Evolutionary conservation across 2,888 invertebrate species (phyloP), one percentile per base, ranked within the genome.

Genomic region (Panopea generosa): DNA sequence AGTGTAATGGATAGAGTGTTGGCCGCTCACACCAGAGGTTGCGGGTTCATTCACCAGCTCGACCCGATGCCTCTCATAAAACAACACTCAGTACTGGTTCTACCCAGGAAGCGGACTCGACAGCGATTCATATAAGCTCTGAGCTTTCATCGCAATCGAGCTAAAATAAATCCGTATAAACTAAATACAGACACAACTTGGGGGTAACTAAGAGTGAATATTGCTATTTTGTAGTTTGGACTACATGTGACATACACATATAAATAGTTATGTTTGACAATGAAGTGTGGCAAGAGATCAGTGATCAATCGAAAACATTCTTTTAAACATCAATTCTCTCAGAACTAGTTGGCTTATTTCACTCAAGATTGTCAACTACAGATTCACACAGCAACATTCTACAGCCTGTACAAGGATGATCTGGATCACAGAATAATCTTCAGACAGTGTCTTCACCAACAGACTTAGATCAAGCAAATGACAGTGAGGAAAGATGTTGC

Each of bases 291-390:
- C 9, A 57, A 14, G 47, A 68, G 0, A 62, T 76, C 4, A 20
- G 45, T 43, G 11, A n/a, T 27, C 47, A 26, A 9, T 27, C 70
- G 20, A n/a, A 45, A 45, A 27, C 27, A 20, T 27, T 74, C 11
- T 74, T 74, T 26, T 1, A 20, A 2, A 45, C 16, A 3, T 60
- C 62, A 16, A 33, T 78, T 11, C 57, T 74, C 7, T 73, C 70
- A n/a, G 77, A 73, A 18, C 55, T 77, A 6, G 66, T 77, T 18
- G 77, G 73, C 11, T 70, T 70, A 43, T 66, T 66, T 27, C 68
- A 70, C 40, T 47, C 77, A 1, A 24, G 68, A 1, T 43, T 57
- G 1, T 61, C 73, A 3, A 26, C 50, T 2, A 20, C 45, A 18
- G 43, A 50, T 2, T 1, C 22, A 2, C 20, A 16, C n/a, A 33